Evolutionary conservation across 2,113 vertebrate genomes (phyloP), one percentile per base, ranked within the genome.

Genomic region (Spilogale gracilis): DNA sequence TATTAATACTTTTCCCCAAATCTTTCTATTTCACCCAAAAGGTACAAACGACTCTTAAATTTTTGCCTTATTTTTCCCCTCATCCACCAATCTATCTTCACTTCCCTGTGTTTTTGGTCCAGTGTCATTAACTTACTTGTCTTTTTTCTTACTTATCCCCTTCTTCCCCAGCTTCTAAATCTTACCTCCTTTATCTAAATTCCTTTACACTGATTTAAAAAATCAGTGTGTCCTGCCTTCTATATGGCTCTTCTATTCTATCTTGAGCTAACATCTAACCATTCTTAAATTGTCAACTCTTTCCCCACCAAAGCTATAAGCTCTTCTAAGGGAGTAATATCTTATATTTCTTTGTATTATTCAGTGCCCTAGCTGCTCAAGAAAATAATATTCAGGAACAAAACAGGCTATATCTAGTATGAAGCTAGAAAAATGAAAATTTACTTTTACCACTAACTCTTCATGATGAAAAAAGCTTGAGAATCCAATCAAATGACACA

Each of bases 361-460:
- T 95, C 73, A 97, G 73, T 54, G 10, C 25, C 45, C 17, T 73
- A 89, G 2, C 2, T 93, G 58, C 7, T 65, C 79, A 97, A 93
- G 61, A 90, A 93, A 95, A 94, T 79, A 94, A 18, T 73, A 9
- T 43, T 84, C 60, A 79, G n/a, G 17, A 43, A 78, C 88, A 93
- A 87, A 84, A 73, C 1, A 79, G 61, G 9, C 1, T 92, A 95
- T 85, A 65, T 63, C 63, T 80, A 92, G 91, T 61, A 69, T 38
- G 5, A 97, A 92, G 7, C 38, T 92, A 83, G 32, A 71, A 92
- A 96, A 95, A 86, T 6, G 8, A 86, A 95, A 95, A 92, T 61
- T 78, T 23, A 94, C n/a, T 84, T 96, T 92, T 76, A 91, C 13
- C 30, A 86, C 23, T 90, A 96, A 83, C 11, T 94, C 52, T 91